Conservation (phyloP, 1,140 invertebrate species). For the Tetramorium simillimum region DNA sequence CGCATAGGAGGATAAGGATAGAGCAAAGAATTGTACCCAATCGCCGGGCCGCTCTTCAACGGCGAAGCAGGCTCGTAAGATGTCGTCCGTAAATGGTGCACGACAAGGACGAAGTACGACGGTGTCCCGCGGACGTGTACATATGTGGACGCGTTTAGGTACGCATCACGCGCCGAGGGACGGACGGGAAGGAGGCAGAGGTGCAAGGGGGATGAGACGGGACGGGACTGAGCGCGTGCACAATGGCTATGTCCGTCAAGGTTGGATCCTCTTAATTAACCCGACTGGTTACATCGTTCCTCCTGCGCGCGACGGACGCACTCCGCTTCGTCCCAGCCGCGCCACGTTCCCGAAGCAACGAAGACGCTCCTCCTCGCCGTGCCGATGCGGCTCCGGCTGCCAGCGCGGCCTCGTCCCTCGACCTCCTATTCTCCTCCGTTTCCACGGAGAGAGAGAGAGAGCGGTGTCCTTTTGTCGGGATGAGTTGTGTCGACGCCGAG, state of each 20-base stretch:
- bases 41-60: constrained; percentile 9
- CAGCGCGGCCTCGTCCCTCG: constrained; percentile 44
- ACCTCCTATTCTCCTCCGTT: constrained; percentile 61
- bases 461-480: constrained; percentile 76
- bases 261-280: constrained; percentile 77
- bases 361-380: constrained; percentile 50
- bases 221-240: constrained; percentile 57
- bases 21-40: neutral
- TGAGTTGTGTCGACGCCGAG: constrained; percentile 71
- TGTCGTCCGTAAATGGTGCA: constrained; percentile 66
- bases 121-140: constrained; percentile 69
- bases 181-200: neutral
- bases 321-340: constrained; percentile 50
- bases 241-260: constrained; percentile 75
- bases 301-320: constrained; percentile 70
- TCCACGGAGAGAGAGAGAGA: constrained; percentile 23
- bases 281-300: constrained; percentile 75
- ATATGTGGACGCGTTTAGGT: constrained; percentile 74
- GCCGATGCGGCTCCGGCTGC: constrained; percentile 12
- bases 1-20: neutral
- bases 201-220: neutral
- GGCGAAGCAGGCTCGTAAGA: constrained; percentile 16
- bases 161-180: constrained; percentile 58
- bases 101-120: constrained; percentile 70
- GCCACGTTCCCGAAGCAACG: constrained; percentile 48